phyloP scores from a whole-genome alignment of 2,113 vertebrate genomes.

The Antigone vipio region DNA sequence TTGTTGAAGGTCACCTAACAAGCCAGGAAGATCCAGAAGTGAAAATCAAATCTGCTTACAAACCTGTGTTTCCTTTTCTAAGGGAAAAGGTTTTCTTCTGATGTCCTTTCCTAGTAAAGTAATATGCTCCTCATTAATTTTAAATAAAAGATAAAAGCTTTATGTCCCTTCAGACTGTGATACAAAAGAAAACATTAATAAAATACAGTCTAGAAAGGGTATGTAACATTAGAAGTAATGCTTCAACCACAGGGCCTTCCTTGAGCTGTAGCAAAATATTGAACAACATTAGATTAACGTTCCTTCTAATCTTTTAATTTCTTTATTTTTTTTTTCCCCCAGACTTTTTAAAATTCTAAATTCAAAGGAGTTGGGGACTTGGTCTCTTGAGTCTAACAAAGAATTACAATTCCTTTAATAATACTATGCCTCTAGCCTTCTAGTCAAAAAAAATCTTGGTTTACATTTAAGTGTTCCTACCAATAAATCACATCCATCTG shows the following conservation, averaged over 20 bases:
- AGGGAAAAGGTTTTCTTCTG: neutral
- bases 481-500: neutral
- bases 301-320: neutral
- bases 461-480: neutral
- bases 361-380: neutral
- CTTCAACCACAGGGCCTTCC: neutral
- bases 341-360: neutral
- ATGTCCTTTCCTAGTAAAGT: neutral
- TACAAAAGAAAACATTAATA: slow-evolving; percentile 5
- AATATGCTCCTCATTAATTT: neutral
- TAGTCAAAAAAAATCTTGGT: neutral
- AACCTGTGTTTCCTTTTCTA: neutral
- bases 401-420: neutral
- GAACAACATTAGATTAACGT: neutral
- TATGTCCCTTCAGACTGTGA: neutral
- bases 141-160: neutral
- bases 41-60: neutral
- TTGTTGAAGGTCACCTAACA: neutral
- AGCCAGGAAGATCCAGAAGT: neutral
- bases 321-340: fast-evolving
- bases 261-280: neutral
- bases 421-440: neutral
- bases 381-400: neutral
- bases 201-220: neutral
- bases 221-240: neutral